Evolutionary conservation across 2,113 vertebrate genomes (phyloP).

Genomic region (Zeus faber): DNA sequence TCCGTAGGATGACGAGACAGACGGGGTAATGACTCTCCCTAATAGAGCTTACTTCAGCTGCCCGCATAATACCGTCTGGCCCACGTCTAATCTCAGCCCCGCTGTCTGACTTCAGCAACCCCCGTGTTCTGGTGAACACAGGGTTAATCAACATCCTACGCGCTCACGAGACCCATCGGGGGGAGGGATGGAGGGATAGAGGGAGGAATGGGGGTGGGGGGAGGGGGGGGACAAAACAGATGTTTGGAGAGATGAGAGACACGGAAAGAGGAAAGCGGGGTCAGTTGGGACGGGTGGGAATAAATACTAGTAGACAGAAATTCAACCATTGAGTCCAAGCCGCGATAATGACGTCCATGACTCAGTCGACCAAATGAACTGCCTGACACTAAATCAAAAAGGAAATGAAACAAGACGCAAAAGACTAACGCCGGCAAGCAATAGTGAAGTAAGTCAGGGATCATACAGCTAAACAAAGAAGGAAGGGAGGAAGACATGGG

Average conservation of each 20-base stretch:
- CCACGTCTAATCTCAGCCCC: conserved; percentile 37
- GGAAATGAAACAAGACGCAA: too few relatives aligned
- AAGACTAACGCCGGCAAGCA: too few relatives aligned
- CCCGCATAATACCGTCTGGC: conserved; percentile 43
- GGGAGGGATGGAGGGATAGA: conserved; percentile 2
- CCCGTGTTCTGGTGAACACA: not conserved
- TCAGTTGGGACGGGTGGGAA: too few relatives aligned
- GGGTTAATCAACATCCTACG: not conserved
- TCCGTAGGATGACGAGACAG: too few relatives aligned
- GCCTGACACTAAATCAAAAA: too few relatives aligned
- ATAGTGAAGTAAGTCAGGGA: not conserved
- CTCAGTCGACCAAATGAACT: too few relatives aligned
- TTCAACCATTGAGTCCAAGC: too few relatives aligned
- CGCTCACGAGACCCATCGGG: not conserved
- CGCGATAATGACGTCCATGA: too few relatives aligned
- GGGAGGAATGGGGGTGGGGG: not conserved
- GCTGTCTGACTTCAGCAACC: conserved; percentile 15
- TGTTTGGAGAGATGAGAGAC: not conserved
- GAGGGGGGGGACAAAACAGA: not conserved
- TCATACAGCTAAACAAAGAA: not conserved
- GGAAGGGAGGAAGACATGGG: not conserved
- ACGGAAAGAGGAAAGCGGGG: too few relatives aligned
- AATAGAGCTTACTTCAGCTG: conserved; percentile 53
- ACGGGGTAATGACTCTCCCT: conserved; percentile 46
- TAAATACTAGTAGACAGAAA: too few relatives aligned